phyloP scores from a whole-genome alignment of 1,140 invertebrate species.

The Galleria mellonella region DNA sequence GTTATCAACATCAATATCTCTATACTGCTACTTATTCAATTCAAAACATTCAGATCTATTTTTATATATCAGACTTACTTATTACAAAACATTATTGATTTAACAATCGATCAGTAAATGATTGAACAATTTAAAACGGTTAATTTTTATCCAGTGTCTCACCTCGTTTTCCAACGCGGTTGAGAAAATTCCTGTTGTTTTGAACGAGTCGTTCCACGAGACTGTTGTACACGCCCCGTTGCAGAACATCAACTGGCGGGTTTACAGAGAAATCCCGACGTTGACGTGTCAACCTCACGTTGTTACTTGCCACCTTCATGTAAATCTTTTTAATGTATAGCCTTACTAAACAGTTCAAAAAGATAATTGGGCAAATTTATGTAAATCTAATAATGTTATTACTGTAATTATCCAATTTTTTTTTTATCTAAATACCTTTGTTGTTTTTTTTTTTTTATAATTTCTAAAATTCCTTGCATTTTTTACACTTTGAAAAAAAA shows the following conservation, averaged over 20 bases:
- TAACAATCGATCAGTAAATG: too few species aligned
- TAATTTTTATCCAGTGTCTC: constrained; percentile 8
- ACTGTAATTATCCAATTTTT: too few species aligned
- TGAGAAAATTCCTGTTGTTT: constrained; percentile 71
- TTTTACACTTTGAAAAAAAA: background rate
- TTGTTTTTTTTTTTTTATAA: too few species aligned
- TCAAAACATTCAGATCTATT: background rate
- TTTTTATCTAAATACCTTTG: too few species aligned
- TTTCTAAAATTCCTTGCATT: too few species aligned
- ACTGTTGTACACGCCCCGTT: constrained; percentile 81
- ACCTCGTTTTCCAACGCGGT: constrained; percentile 75
- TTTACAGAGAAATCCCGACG: constrained; percentile 45
- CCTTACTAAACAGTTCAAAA: background rate
- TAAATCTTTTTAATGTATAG: constrained; percentile 18
- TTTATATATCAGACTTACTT: too few species aligned
- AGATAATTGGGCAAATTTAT: too few species aligned
- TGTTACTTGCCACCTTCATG: constrained; percentile 37
- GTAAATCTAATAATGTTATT: too few species aligned
- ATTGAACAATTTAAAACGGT: too few species aligned
- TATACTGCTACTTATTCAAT: too few species aligned
- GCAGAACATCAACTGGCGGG: constrained; percentile 73
- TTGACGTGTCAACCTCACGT: constrained; percentile 17
- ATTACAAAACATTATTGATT: too few species aligned
- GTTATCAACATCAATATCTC: too few species aligned
- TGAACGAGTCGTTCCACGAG: constrained; percentile 73